Evolutionary conservation across 2,888 invertebrate genomes (phyloP), one percentile per base, ranked within the genome.

Genomic region (Tuta absoluta): DNA sequence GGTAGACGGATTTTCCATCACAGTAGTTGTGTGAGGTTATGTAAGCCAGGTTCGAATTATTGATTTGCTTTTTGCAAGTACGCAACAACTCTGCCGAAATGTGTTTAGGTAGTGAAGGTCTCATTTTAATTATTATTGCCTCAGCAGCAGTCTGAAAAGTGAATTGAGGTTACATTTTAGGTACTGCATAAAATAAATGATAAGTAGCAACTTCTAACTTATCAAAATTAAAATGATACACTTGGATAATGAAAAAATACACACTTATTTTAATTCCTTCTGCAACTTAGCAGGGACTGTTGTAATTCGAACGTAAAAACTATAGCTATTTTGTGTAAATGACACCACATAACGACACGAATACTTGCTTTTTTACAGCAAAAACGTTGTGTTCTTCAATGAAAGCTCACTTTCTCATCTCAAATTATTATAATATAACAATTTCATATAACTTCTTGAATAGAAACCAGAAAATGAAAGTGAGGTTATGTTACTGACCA

Each of bases 1-100:
- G 37, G 17, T 53, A 61, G 62, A 63, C 63, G 49, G 63, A 65
- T 37, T 62, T 63, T 19, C 59, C 61, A 41, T 62, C 19, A 17
- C 33, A 61, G 14, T 61, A 61, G 5, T 28, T 61, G 17, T 28
- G n/a, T n/a, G 49, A 61, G 61, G 61, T 61, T 61, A 61, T 61
- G 49, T 49, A 56, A n/a, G 24, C 17, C n/a, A 33, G 33, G 7
- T 14, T 24, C 4, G 24, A 33, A 24, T 56, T 56, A 0, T 4
- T 5, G 0, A 56, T 8, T 24, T 8, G 56, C 10, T n/a, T 53
- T 24, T 56, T 56, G 24, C n/a, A 33, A 33, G 56, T 33, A 17
- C n/a, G 28, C 12, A 56, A n/a, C n/a, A 56, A 28, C 24, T 56
- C 56, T 10, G 28, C 0, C 4, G 56, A 33, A 33, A 33, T 56